phyloP scores from a whole-genome alignment of 1,140 invertebrate genomes.

The Hyles euphorbiae region DNA sequence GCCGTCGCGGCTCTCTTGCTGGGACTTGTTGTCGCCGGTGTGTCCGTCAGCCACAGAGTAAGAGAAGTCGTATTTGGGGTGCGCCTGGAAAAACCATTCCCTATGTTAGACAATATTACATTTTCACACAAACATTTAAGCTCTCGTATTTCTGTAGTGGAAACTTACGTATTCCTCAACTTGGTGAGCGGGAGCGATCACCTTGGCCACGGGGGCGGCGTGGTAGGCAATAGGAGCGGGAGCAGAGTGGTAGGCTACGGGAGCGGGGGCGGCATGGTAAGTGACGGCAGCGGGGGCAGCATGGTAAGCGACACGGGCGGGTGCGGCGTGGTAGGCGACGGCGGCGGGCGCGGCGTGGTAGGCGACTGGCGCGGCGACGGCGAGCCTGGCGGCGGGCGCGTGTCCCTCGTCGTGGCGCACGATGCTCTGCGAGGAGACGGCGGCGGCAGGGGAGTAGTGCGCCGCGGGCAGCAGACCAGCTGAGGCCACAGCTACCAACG shows the following conservation, averaged over 20 bases:
- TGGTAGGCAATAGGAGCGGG: background rate
- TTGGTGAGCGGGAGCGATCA: conserved; percentile 18
- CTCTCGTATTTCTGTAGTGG: background rate
- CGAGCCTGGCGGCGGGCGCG: conserved; percentile 24
- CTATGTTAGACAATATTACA: too few species aligned
- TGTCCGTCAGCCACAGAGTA: conserved; percentile 34
- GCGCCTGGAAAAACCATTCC: too few species aligned
- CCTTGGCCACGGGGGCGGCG: too few species aligned
- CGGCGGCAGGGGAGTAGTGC: conserved; percentile 34
- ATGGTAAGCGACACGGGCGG: conserved; percentile 17
- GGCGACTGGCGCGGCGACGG: conserved; percentile 43
- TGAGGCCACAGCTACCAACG: conserved; percentile 41
- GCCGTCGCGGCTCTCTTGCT: conserved; percentile 1
- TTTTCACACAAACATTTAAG: too few species aligned
- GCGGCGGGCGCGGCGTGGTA: conserved; percentile 7
- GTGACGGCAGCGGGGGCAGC: conserved; percentile 8
- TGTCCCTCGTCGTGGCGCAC: conserved; percentile 39
- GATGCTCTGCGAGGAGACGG: conserved; percentile 39
- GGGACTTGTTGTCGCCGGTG: conserved; percentile 13
- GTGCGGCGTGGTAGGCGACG: too few species aligned
- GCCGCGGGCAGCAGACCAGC: conserved; percentile 48
- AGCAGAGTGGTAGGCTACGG: conserved; percentile 16
- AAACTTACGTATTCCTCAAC: conserved; percentile 26
- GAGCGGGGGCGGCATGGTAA: conserved; percentile 5
- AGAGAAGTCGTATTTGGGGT: conserved; percentile 22